These are phyloP conservation scores for Agriopis marginaria DNA, from an alignment of 2,888 invertebrate species.

Conservation along the genomic window DNA sequence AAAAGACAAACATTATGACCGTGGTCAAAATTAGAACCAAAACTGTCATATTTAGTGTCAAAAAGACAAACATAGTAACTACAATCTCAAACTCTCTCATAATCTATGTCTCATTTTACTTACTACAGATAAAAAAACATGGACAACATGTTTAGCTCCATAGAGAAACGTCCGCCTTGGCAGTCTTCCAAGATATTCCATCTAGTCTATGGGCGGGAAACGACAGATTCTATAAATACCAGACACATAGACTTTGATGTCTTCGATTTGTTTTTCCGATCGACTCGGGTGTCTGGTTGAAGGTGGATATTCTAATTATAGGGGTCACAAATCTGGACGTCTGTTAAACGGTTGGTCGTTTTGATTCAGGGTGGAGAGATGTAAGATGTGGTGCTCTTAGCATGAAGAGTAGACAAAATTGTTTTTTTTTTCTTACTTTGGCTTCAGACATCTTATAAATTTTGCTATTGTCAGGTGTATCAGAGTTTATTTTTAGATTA, in stretches of 20 bases:
- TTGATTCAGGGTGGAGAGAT: not conserved
- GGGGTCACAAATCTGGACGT: slow-evolving; percentile 23
- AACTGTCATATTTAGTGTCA: too few relatives aligned
- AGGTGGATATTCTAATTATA: slow-evolving; percentile 30
- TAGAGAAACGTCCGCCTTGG: slow-evolving; percentile 35
- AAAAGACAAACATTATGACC: too few relatives aligned
- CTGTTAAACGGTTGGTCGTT: slow-evolving; percentile 18
- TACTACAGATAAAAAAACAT: not conserved
- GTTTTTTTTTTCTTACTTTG: too few relatives aligned
- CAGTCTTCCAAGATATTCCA: slow-evolving; percentile 31
- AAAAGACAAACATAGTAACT: too few relatives aligned
- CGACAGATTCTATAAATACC: slow-evolving; percentile 60
- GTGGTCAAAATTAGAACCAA: too few relatives aligned
- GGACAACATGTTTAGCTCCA: slow-evolving; percentile 18
- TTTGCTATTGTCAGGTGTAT: too few relatives aligned
- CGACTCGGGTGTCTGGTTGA: slow-evolving; percentile 50
- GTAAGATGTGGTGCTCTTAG: too few relatives aligned
- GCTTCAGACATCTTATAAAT: too few relatives aligned
- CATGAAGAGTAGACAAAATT: too few relatives aligned
- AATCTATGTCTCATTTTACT: too few relatives aligned
- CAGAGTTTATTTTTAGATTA: too few relatives aligned
- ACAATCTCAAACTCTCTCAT: too few relatives aligned
- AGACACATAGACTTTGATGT: slow-evolving; percentile 59
- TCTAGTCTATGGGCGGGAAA: slow-evolving; percentile 54
- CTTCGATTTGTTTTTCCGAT: slow-evolving; percentile 52